Percentiles rank a stretch among this genome's conserved stretches.
Evolutionary conservation across 2,797 vertebrate genomes (phyloP).

Genomic region (Cossypha dichroa): DNA sequence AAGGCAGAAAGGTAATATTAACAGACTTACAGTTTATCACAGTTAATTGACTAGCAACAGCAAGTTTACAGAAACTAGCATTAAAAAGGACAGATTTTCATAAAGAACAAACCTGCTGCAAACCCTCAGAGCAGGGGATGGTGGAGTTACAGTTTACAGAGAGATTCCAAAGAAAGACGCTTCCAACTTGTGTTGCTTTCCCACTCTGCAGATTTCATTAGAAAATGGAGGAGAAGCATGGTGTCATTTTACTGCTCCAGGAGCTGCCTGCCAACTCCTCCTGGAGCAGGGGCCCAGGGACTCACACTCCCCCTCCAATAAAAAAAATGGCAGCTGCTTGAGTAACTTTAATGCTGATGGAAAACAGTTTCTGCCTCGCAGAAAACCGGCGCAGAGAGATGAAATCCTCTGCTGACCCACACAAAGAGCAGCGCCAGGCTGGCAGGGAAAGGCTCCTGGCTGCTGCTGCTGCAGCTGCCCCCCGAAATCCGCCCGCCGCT

Average conservation of each 20-base stretch:
- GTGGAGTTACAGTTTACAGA: slow-evolving; percentile 44
- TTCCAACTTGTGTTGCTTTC: slow-evolving; percentile 75
- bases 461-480: background rate
- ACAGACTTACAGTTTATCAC: background rate
- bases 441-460: background rate
- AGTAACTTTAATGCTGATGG: slow-evolving; percentile 52
- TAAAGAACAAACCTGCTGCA: slow-evolving; percentile 66
- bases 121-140: slow-evolving; percentile 30
- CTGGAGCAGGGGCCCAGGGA: slow-evolving; percentile 59
- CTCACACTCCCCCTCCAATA: slow-evolving; percentile 41
- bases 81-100: slow-evolving; percentile 6
- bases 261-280: slow-evolving; percentile 68
- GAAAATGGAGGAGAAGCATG: slow-evolving; percentile 76
- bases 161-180: slow-evolving; percentile 63
- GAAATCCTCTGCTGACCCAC: background rate
- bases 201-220: slow-evolving; percentile 74
- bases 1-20: background rate
- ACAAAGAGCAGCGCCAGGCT: background rate
- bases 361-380: background rate
- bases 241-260: slow-evolving; percentile 76
- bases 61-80: background rate
- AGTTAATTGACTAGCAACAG: background rate
- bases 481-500: too few species aligned
- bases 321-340: slow-evolving; percentile 55
- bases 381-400: background rate